Evolutionary conservation across 2,888 invertebrate species (phyloP).

Genomic region (Leuctra nigra): DNA sequence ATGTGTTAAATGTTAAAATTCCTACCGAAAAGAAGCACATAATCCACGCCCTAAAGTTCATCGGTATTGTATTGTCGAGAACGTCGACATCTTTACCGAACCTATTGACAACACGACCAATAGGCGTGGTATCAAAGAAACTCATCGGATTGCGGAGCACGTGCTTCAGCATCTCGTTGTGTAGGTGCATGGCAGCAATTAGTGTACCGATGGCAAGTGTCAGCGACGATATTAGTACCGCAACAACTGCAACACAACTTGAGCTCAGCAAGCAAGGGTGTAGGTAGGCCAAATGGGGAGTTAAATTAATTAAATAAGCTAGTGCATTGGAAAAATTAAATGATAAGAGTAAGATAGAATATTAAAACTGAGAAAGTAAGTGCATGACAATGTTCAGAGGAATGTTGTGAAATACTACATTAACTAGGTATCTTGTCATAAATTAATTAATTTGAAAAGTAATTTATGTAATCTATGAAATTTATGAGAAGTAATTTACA

Average conservation of each 20-base stretch:
- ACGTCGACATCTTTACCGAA: slow-evolving; percentile 62
- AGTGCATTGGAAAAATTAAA: no score
- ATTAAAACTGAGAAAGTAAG: no score
- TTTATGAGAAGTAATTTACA: no score
- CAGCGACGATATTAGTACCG: slow-evolving; percentile 32
- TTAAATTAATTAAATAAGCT: no score
- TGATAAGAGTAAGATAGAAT: no score
- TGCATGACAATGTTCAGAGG: no score
- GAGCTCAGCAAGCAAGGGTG: background rate
- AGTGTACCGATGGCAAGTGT: slow-evolving; percentile 33
- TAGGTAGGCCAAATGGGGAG: background rate
- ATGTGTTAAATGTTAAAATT: no score
- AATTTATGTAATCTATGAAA: no score
- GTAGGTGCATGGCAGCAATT: slow-evolving; percentile 40
- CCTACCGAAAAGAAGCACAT: slow-evolving; percentile 57
- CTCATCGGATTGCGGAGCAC: slow-evolving; percentile 56
- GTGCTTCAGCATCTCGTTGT: slow-evolving; percentile 48
- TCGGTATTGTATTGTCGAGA: slow-evolving; percentile 55
- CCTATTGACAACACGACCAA: slow-evolving; percentile 60
- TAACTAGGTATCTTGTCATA: no score
- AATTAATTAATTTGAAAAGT: no score
- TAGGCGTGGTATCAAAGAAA: slow-evolving; percentile 63
- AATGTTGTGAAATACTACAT: no score
- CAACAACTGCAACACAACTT: slow-evolving; percentile 31
- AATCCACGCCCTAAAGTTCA: slow-evolving; percentile 56